phyloP scores from a whole-genome alignment of 2,113 vertebrate species.

The Lepisosteus oculatus region DNA sequence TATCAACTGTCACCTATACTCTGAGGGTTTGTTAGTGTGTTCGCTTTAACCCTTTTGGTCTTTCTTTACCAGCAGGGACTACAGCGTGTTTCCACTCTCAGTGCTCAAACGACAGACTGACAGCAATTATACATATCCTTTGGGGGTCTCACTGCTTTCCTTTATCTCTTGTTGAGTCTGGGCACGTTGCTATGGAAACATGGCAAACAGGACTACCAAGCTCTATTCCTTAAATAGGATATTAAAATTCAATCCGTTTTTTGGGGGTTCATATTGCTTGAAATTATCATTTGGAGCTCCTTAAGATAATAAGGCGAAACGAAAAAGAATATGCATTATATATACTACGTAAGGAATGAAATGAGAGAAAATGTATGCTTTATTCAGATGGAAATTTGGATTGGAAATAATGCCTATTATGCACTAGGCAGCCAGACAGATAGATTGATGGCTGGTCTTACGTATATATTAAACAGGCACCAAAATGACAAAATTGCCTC shows the following conservation, averaged over 20 bases:
- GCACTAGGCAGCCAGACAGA: neutral
- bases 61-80: conserved; percentile 42
- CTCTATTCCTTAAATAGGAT: conserved; percentile 48
- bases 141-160: conserved; percentile 33
- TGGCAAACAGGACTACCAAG: conserved; percentile 45
- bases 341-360: neutral
- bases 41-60: neutral
- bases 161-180: conserved; percentile 61
- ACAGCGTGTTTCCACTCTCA: conserved; percentile 46
- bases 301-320: conserved; percentile 4
- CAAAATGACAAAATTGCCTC: conserved; percentile 7
- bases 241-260: conserved; percentile 61
- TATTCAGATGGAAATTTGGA: conserved; percentile 16
- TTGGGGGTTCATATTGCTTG: conserved; percentile 25
- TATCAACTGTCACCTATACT: too few relatives aligned
- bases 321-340: conserved; percentile 3
- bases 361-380: neutral
- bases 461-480: conserved; percentile 12
- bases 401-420: conserved; percentile 3
- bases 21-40: neutral
- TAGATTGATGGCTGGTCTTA: neutral
- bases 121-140: conserved; percentile 26
- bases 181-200: conserved; percentile 65
- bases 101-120: conserved; percentile 15
- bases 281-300: conserved; percentile 13